These are phyloP conservation scores for Leptoteleia sp. DNA, from an alignment of 1,140 invertebrate species.

Conservation along the genomic window DNA sequence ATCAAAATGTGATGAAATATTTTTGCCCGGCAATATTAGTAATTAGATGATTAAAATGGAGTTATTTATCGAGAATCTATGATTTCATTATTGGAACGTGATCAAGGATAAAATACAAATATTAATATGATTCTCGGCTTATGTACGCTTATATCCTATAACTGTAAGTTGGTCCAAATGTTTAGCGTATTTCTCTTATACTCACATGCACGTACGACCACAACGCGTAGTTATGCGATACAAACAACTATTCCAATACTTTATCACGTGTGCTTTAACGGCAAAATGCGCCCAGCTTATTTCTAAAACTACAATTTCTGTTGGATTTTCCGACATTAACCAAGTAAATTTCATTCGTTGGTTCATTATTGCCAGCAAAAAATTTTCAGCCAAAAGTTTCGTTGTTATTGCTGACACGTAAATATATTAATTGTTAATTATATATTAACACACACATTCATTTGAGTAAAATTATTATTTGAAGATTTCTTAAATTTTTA, in stretches of 20 bases:
- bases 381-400: no score
- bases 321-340: conserved; percentile 10
- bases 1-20: no score
- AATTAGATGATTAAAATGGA: conserved; percentile 1
- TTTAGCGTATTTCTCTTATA: conserved; percentile 49
- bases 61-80: conserved; percentile 45
- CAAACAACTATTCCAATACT: conserved; percentile 51
- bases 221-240: conserved; percentile 46
- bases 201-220: conserved; percentile 35
- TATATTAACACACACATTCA: no score
- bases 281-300: conserved; percentile 42
- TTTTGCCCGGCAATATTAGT: no score
- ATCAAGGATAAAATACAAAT: conserved; percentile 39
- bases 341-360: no score
- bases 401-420: no score
- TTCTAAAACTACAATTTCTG: conserved; percentile 36
- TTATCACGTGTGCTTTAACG: conserved; percentile 45
- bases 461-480: no score
- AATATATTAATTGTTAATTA: no score
- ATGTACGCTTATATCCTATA: conserved; percentile 50
- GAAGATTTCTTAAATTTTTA: no score
- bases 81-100: conserved; percentile 50
- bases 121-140: conserved; percentile 39
- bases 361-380: no score
- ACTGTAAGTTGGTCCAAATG: conserved; percentile 52